A percentile compares a stretch with the other conserved stretches of the same genome.
Conservation (phyloP, 2,797 vertebrate genomes). For the Brachymystax lenok region DNA sequence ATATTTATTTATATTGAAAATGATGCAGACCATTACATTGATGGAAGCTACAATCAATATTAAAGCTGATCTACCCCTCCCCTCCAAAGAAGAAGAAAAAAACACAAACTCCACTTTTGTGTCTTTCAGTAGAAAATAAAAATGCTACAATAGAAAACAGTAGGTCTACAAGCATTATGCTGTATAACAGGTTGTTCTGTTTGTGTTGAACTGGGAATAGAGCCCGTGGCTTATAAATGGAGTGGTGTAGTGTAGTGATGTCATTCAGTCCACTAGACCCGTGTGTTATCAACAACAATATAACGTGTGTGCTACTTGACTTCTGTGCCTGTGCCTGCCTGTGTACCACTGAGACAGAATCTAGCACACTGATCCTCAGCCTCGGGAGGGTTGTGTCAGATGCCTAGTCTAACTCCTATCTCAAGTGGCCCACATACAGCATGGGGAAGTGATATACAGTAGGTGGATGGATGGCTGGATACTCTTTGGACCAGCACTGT, state of each 20-base stretch:
- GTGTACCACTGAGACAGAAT: slow-evolving; percentile 50
- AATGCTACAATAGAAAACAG: background rate
- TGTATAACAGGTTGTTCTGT: background rate
- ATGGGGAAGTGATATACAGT: slow-evolving; percentile 56
- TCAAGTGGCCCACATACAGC: slow-evolving; percentile 74
- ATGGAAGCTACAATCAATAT: too few species aligned
- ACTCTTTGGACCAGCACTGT: slow-evolving; percentile 63
- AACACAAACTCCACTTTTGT: too few species aligned
- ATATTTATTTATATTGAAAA: too few species aligned
- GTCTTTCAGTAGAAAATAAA: too few species aligned
- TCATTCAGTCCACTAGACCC: slow-evolving; percentile 42
- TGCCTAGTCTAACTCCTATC: slow-evolving; percentile 55
- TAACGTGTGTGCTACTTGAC: slow-evolving; percentile 59
- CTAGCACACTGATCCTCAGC: slow-evolving; percentile 43
- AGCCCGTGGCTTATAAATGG: background rate
- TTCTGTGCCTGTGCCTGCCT: slow-evolving; percentile 54
- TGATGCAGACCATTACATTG: too few species aligned
- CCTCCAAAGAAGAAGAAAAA: too few species aligned
- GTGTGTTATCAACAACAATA: slow-evolving; percentile 58
- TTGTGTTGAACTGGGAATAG: background rate
- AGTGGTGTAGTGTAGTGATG: slow-evolving; percentile 2
- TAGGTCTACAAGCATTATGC: background rate
- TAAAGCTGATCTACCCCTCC: too few species aligned
- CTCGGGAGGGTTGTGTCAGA: slow-evolving; percentile 62
- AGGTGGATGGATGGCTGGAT: slow-evolving; percentile 66